Evolutionary conservation across 2,797 vertebrate species (phyloP).

Genomic region (Manis javanica): DNA sequence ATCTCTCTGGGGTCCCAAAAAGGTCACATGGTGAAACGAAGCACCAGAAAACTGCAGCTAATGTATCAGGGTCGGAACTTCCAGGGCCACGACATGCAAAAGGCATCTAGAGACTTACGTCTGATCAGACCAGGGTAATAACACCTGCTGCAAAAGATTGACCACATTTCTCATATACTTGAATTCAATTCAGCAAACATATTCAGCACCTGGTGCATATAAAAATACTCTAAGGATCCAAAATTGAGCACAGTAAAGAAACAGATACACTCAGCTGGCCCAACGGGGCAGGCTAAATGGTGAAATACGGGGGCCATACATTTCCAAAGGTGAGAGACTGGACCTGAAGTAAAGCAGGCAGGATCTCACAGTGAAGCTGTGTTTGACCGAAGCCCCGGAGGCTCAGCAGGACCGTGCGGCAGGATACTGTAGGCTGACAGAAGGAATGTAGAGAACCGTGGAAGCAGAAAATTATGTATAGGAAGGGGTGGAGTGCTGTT

Average conservation of each 20-base stretch:
- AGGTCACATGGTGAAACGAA: conserved; percentile 62
- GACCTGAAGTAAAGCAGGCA: background rate
- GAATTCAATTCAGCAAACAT: background rate
- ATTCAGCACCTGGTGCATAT: background rate
- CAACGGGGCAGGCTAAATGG: background rate
- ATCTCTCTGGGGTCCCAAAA: conserved; percentile 27
- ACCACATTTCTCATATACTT: background rate
- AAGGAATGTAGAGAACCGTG: background rate
- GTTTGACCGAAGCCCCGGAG: background rate
- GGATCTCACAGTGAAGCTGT: background rate
- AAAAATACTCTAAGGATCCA: background rate
- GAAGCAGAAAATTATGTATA: background rate
- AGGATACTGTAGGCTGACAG: background rate
- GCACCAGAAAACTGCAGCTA: conserved; percentile 4
- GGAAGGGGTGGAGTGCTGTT: background rate
- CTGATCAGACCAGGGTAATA: background rate
- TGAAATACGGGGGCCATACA: background rate
- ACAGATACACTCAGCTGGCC: background rate
- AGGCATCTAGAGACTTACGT: conserved; percentile 2
- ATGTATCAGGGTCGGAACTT: conserved; percentile 26
- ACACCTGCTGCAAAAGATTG: background rate
- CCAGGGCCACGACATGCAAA: background rate
- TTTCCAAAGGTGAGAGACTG: background rate
- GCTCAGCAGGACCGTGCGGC: background rate
- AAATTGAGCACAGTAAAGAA: background rate